Evolutionary conservation across 2,888 invertebrate genomes (phyloP).

Genomic region (Diplazon laetatorius): DNA sequence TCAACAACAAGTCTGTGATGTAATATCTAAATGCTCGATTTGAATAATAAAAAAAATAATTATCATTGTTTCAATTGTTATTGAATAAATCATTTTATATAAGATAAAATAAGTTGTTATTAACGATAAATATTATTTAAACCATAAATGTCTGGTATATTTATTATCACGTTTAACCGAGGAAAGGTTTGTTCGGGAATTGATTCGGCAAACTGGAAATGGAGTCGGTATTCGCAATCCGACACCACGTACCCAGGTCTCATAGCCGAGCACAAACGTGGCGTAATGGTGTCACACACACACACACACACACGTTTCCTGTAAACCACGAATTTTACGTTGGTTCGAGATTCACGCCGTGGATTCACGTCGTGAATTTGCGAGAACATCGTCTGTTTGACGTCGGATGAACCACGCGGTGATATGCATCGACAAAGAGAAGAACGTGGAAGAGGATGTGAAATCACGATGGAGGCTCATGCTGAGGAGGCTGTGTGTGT

Average conservation of each 20-base stretch:
- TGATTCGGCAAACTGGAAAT: background rate
- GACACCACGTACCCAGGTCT: slow-evolving; percentile 91
- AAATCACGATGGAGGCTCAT: background rate
- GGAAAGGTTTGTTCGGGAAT: background rate
- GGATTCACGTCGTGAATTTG: no score
- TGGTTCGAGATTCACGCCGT: slow-evolving; percentile 6
- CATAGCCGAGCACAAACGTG: slow-evolving; percentile 86
- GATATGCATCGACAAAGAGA: slow-evolving; percentile 9
- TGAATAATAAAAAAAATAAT: no score
- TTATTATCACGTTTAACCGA: background rate
- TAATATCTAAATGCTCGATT: no score
- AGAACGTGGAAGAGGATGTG: background rate
- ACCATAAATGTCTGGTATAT: background rate
- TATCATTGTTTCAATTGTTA: no score
- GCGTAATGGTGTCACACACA: slow-evolving; percentile 85
- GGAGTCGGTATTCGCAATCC: slow-evolving; percentile 87
- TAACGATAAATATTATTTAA: no score
- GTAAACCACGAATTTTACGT: slow-evolving; percentile 19
- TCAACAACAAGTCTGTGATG: no score
- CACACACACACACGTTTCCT: slow-evolving; percentile 84
- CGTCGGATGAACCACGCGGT: slow-evolving; percentile 8
- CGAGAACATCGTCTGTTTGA: slow-evolving; percentile 19
- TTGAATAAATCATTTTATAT: no score
- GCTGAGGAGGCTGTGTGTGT: background rate
- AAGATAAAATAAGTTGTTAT: no score